Evolutionary conservation across 2,797 vertebrate species (phyloP).

Genomic region (Brachyrhaphis roseni): DNA sequence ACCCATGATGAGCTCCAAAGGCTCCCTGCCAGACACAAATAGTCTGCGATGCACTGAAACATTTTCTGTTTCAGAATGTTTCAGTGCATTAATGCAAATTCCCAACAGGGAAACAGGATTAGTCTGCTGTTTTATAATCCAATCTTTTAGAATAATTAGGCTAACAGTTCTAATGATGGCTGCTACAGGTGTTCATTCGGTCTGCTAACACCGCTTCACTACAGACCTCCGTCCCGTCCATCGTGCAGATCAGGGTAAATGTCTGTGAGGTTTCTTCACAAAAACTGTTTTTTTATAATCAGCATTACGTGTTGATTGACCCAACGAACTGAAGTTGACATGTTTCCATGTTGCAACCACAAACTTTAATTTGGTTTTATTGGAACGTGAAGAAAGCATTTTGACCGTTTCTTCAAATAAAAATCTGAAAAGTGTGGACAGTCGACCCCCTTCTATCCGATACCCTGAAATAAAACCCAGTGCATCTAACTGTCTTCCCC

Average conservation of each 20-base stretch:
- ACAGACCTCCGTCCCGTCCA: not conserved
- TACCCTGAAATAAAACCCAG: not conserved
- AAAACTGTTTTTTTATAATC: not conserved
- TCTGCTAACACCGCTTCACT: not conserved
- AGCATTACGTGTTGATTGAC: not conserved
- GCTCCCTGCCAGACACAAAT: not conserved
- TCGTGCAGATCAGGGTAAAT: not conserved
- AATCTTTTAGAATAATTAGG: constrained; percentile 1
- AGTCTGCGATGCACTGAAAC: not conserved
- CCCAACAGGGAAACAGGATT: not conserved
- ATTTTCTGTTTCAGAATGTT: constrained; percentile 2
- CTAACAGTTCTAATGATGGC: not conserved
- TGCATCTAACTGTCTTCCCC: not conserved
- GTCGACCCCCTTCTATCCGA: not conserved
- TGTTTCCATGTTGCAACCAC: not conserved
- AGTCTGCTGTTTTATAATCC: constrained; percentile 2
- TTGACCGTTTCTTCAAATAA: not conserved
- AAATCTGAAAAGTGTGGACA: not conserved
- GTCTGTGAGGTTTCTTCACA: not conserved
- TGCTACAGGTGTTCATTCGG: not conserved
- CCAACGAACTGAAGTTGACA: not conserved
- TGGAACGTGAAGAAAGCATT: not conserved
- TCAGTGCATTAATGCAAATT: not conserved
- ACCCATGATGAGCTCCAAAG: not conserved
- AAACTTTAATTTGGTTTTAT: not conserved